Evolutionary conservation across 1,140 invertebrate genomes (phyloP), one percentile per base, ranked within the genome.

Genomic region (Gryllus bimaculatus): DNA sequence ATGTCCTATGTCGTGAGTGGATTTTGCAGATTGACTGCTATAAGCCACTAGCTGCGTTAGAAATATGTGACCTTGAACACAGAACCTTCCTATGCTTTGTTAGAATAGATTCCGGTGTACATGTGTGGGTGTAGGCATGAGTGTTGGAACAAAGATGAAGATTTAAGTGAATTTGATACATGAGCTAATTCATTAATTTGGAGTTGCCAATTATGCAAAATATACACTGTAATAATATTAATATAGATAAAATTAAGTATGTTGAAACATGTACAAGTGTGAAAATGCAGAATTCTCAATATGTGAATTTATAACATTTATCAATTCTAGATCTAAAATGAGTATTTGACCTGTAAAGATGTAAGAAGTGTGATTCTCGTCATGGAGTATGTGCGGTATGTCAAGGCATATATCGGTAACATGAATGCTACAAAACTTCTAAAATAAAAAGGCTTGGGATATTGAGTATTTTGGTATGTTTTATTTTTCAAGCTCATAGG

Each of bases 271-370:
- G 54, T 66, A 66, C 18, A 18, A 66, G 18, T 66, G 54, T 66
- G 54, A 66, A 66, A 39, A 18, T 66, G 18, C 18, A 66, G 54
- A 66, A 66, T 66, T 66, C 54, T 66, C 54, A 66, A 13, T 18
- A 66, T 66, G 54, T 66, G 54, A 66, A 66, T 66, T 66, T 66
- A 66, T 66, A 66, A 66, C 54, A 66, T 66, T 66, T 66, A 66
- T 66, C 54, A 66, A 66, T 66, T 66, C 54, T 66, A 66, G 54
- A 13, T 66, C 54, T 66, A 66, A 66, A 66, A 13, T 66, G 54
- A 66, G 18, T 66, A 66, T 66, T 66, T 66, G 54, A 66, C 10
- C 54, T 66, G 54, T 66, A 66, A 10, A 66, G 18, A 3, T 66
- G 54, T 66, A 66, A 66, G 54, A 66, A 66, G 54, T 66, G 54